A percentile compares a stretch with the other conserved stretches of the same genome.
Evolutionary conservation across 2,113 vertebrate genomes (phyloP).

Genomic region (Physeter macrocephalus): DNA sequence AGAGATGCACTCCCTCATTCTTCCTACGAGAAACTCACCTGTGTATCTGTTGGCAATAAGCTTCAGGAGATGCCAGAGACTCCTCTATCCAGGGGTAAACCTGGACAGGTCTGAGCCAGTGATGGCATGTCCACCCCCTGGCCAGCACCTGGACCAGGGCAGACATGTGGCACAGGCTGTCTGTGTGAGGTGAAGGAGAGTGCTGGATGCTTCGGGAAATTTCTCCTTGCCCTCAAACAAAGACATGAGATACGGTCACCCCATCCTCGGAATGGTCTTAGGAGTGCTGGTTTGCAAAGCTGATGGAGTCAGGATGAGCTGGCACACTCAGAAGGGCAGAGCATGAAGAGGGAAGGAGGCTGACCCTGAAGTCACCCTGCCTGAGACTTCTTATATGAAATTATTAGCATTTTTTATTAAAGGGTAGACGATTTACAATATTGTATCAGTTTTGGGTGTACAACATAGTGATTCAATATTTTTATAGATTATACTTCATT

Average conservation of each 20-base stretch:
- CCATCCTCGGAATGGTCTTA: background rate
- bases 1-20: background rate
- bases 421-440: background rate
- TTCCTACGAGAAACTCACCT: background rate
- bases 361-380: background rate
- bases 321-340: background rate
- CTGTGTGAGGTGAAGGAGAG: rapidly evolving
- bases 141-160: background rate
- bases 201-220: background rate
- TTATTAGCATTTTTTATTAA: background rate
- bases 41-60: background rate
- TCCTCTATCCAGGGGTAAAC: background rate
- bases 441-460: background rate
- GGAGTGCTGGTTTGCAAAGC: background rate
- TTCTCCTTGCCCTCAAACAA: background rate
- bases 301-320: background rate
- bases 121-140: too few relatives aligned
- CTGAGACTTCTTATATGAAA: background rate
- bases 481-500: background rate
- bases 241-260: background rate
- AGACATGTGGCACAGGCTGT: rapidly evolving
- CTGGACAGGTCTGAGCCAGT: background rate
- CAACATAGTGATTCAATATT: background rate
- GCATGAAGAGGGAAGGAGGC: background rate
- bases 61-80: background rate